These are phyloP conservation scores for Cyprinodon brontotheroides DNA, from an alignment of 2,113 vertebrate species.

Conservation along the genomic window DNA sequence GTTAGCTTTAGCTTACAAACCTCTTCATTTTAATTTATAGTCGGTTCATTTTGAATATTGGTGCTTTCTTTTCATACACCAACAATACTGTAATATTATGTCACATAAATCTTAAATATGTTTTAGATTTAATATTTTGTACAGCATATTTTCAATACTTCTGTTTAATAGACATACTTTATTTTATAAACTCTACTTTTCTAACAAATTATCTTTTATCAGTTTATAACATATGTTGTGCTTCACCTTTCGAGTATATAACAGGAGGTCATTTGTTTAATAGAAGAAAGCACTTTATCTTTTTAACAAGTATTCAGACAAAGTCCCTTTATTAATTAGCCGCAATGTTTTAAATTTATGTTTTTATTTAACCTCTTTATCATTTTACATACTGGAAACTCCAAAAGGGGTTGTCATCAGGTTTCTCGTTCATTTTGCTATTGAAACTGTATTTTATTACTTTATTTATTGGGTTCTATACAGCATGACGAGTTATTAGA, in stretches of 20 bases:
- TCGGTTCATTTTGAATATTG: constrained; percentile 14
- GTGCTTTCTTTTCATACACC: constrained; percentile 16
- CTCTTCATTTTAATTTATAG: neutral
- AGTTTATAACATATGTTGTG: constrained; percentile 20
- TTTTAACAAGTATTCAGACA: constrained; percentile 73
- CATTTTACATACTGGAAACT: constrained; percentile 48
- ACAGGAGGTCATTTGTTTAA: constrained; percentile 53
- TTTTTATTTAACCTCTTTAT: constrained; percentile 20
- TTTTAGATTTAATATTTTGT: constrained; percentile 52
- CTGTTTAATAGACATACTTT: constrained; percentile 24
- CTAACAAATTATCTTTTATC: constrained; percentile 16
- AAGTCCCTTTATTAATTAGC: constrained; percentile 29
- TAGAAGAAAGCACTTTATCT: constrained; percentile 81
- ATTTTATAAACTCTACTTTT: constrained; percentile 36
- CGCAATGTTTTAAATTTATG: constrained; percentile 18
- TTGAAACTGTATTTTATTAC: constrained; percentile 62
- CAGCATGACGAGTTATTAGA: constrained; percentile 39
- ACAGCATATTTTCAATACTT: constrained; percentile 28
- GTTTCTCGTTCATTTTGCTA: constrained; percentile 68
- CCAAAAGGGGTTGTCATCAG: constrained; percentile 41
- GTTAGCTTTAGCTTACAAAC: neutral
- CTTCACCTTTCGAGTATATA: constrained; percentile 33
- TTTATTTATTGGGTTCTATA: constrained; percentile 79
- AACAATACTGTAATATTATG: constrained; percentile 44
- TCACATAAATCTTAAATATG: constrained; percentile 56